Base-by-base conservation (phyloP, 2,888 invertebrate genomes). In the Rhingia rostrata region DNA sequence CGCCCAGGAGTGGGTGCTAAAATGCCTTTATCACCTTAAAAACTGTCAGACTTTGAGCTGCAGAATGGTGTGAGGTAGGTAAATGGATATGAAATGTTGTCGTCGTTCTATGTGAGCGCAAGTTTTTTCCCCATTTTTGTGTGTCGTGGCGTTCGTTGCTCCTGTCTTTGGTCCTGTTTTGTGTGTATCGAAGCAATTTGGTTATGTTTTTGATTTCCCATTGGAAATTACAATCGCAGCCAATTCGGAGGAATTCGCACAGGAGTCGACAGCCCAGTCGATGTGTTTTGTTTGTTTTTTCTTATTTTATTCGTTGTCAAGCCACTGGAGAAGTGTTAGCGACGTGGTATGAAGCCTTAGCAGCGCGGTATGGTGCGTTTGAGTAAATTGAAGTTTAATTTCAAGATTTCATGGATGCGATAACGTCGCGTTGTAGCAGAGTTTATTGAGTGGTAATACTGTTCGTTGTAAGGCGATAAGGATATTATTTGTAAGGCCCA, bases 221-320 rank as follows among this genome's bases (percentile, higher is more conserved):
- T 77, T 75, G 81, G 75, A 81, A 81, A 81, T 81, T 81, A 70
- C 77, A 77, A 60, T 77, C 70, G 69, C 74, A 66, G 74, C 64
- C 64, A 74, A 74, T 74, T 74, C 58, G 49, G 49, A 60, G 32
- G 51, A 47, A 75, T 51, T 63, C 63, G 32, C 41, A 3, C 30
- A 22, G 45, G 45, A 56, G 39, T 6, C 51, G 30, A 22, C 22
- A 22, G 2, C 22, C 22, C 22, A 22, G 22, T 22, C 54, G 22
- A 6, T 45, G 35, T 64, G 64, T 53, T 14, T 37, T n/a, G 22
- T n/a, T n/a, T 43, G 3, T 12, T 30, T 43, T 39, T 47, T 51
- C 39, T 14, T 64, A n/a, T 12, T 56, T 58, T 58, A 32, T 41
- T 10, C 10, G n/a, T 33, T 64, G 64, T 49, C 56, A 45, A 53